These are phyloP conservation scores for Agrypnia vestita DNA, from an alignment of 1,140 invertebrate species.

Conservation along the genomic window DNA sequence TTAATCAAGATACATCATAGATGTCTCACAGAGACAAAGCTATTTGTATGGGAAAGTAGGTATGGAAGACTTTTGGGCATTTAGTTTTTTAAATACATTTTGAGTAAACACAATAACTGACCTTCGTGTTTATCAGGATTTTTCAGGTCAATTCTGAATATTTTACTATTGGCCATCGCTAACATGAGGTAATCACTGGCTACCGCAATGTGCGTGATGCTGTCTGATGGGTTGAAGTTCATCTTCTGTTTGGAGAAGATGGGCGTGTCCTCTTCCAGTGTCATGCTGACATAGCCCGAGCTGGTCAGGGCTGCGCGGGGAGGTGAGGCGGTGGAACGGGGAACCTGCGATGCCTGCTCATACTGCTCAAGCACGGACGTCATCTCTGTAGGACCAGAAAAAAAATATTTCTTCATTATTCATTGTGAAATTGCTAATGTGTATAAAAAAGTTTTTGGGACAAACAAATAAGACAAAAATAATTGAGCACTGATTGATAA, in stretches of 20 bases:
- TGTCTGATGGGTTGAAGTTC: constrained; percentile 83
- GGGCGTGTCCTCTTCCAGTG: constrained; percentile 79
- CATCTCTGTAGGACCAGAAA: constrained; percentile 70
- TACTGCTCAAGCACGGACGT: constrained; percentile 86
- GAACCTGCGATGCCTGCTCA: constrained; percentile 75
- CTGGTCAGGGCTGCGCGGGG: constrained; percentile 67
- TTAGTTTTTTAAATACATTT: too few relatives aligned
- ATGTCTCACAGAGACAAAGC: too few relatives aligned
- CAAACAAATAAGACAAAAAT: too few relatives aligned
- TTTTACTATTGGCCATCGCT: constrained; percentile 86
- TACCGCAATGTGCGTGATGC: constrained; percentile 85
- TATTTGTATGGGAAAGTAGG: too few relatives aligned
- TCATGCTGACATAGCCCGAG: constrained; percentile 81
- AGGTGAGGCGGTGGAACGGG: constrained; percentile 62
- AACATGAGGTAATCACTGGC: constrained; percentile 88
- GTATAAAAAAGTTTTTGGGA: too few relatives aligned
- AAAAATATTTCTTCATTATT: too few relatives aligned
- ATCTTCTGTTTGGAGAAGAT: constrained; percentile 88
- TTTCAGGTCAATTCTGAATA: constrained; percentile 88
- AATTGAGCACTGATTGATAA: too few relatives aligned
- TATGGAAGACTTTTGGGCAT: too few relatives aligned
- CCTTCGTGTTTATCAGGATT: constrained; percentile 85
- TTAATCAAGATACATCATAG: too few relatives aligned
- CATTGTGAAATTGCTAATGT: too few relatives aligned
- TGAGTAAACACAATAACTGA: constrained; percentile 64